These are phyloP conservation scores for Cyphomyrus discorhynchus DNA, from an alignment of 2,113 vertebrate genomes.

Conservation along the genomic window DNA sequence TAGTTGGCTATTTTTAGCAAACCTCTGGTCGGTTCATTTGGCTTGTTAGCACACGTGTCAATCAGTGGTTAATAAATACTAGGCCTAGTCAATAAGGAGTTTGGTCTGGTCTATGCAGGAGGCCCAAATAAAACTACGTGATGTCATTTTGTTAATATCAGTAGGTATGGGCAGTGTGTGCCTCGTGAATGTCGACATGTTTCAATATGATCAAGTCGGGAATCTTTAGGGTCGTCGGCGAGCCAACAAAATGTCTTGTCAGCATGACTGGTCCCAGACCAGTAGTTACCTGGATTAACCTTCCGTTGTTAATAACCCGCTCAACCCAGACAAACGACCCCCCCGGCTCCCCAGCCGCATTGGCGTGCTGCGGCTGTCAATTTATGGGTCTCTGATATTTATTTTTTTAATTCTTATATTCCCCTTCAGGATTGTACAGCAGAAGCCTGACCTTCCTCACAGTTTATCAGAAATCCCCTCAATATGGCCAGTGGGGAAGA, in stretches of 20 bases:
- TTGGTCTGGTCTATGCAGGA: not conserved
- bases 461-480: constrained; percentile 34
- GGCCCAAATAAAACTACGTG: not conserved
- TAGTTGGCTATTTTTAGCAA: not conserved
- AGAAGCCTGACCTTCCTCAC: constrained; percentile 29
- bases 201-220: not conserved
- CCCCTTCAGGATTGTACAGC: constrained; percentile 38
- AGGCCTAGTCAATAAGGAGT: not conserved
- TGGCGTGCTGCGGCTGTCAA: not conserved
- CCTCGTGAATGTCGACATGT: not conserved
- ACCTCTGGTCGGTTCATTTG: not conserved
- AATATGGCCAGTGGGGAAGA: constrained; percentile 97
- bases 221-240: not conserved
- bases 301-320: not conserved
- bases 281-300: not conserved
- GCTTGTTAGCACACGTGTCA: constrained; percentile 2
- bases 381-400: not conserved
- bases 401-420: not conserved
- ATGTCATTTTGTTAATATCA: not conserved
- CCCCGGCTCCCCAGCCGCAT: not conserved
- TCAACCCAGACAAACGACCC: not conserved
- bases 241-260: not conserved
- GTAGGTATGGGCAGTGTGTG: not conserved
- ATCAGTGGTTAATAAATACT: not conserved
- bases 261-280: not conserved